Evolutionary conservation across 2,113 vertebrate genomes (phyloP), one percentile per base, ranked within the genome.

Genomic region (Chunga burmeisteri): DNA sequence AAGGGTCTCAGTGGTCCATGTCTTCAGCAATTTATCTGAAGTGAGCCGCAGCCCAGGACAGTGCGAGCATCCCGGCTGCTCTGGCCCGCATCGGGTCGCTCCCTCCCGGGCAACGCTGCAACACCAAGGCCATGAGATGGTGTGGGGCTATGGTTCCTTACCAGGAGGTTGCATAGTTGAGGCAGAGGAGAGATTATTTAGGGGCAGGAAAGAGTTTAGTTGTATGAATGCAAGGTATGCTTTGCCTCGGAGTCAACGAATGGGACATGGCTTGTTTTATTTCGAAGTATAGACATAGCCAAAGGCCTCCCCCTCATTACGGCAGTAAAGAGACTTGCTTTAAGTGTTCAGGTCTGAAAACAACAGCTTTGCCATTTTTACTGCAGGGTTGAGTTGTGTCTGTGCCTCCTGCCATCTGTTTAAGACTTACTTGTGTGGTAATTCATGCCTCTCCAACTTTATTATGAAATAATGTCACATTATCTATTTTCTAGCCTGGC

Each of bases 401-500:
- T 82, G 5, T 81, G 42, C n/a, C 92, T 90, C 38, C 46, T 95
- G 75, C 29, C 55, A 46, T 81, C 72, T 90, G 32, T 83, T 94
- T 81, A 82, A 74, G 58, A 68, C 29, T 72, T 66, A 47, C 65
- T 78, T 68, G 19, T 83, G 52, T 83, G 74, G 18, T 81, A 85
- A 84, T 94, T 85, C 11, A 49, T 49, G n/a, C 53, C 29, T 87
- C 26, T 91, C 46, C 23, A 38, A 25, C 9, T 86, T 52, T 49
- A 19, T 75, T 91, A 79, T 67, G 36, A 75, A 96, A 92, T 94
- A 88, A 88, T 72, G 42, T 42, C 47, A n/a, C 23, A 22, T 67
- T 88, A 59, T 92, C 86, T 94, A 9, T 94, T 94, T 91, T 89
- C 78, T 94, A 93, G 83, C 77, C 21, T 84, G 63, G 38, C 86